Conservation (phyloP, 2,888 invertebrate genomes). For the Suillia variegata region DNA sequence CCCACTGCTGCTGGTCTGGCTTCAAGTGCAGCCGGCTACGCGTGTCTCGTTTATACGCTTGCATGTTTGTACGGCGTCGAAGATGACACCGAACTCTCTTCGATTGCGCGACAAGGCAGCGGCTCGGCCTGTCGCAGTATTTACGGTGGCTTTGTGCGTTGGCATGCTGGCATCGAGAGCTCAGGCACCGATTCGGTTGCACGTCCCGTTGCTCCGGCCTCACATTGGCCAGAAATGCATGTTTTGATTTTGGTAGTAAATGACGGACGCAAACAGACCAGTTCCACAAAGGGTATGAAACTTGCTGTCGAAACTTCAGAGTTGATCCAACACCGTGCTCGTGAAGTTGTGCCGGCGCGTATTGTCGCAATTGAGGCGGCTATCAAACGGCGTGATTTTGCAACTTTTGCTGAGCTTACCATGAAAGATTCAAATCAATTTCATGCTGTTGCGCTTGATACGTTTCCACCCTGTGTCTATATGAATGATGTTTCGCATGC, state of each 20-base stretch:
- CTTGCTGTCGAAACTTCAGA: slow-evolving; percentile 79
- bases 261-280: slow-evolving; percentile 79
- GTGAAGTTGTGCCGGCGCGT: slow-evolving; percentile 75
- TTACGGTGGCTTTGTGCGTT: slow-evolving; percentile 92
- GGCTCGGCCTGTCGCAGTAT: slow-evolving; percentile 97
- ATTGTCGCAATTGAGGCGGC: slow-evolving; percentile 64
- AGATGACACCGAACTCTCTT: slow-evolving; percentile 77
- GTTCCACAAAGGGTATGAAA: slow-evolving; percentile 91
- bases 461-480: slow-evolving; percentile 92
- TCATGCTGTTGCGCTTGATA: slow-evolving; percentile 91
- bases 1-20: slow-evolving; percentile 98
- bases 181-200: slow-evolving; percentile 80
- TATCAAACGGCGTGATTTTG: slow-evolving; percentile 73
- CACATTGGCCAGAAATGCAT: slow-evolving; percentile 90
- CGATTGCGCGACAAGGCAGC: slow-evolving; percentile 83
- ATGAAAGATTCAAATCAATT: slow-evolving; percentile 98
- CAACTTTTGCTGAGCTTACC: slow-evolving; percentile 86
- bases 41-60: slow-evolving; percentile 84
- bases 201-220: slow-evolving; percentile 71
- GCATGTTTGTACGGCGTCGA: slow-evolving; percentile 76
- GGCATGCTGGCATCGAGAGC: slow-evolving; percentile 74
- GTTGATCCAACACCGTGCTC: slow-evolving; percentile 76
- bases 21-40: slow-evolving; percentile 98
- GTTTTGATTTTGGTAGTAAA: slow-evolving; percentile 88
- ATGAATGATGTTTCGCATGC: slow-evolving; percentile 87